Conservation (phyloP, 1,140 invertebrate genomes). For the Drosophila teissieri region DNA sequence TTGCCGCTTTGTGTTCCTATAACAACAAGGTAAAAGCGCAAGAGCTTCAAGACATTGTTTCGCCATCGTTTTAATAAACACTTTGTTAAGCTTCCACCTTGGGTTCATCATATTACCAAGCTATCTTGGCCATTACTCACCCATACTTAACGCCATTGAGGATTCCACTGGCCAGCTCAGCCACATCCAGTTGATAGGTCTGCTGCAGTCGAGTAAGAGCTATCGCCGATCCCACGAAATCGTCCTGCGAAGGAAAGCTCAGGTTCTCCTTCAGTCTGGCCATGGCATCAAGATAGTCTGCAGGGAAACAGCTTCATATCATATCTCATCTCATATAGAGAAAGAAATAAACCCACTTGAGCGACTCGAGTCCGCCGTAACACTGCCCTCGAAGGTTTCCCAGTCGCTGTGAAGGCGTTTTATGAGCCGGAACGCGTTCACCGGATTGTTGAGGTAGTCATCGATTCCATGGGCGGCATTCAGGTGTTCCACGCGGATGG, state of each 20-base stretch:
- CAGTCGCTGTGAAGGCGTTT: constrained; percentile 97
- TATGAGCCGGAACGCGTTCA: constrained; percentile 97
- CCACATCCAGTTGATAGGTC: constrained; percentile 96
- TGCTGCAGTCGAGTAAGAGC: constrained; percentile 97
- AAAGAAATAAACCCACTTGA: constrained; percentile 27
- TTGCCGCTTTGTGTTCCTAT: neutral
- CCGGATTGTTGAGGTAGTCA: constrained; percentile 95
- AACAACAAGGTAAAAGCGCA: neutral
- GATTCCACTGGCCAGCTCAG: constrained; percentile 94
- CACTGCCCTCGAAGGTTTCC: constrained; percentile 87
- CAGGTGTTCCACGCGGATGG: constrained; percentile 90
- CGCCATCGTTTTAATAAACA: neutral
- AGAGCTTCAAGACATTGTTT: neutral
- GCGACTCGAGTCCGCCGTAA: constrained; percentile 51
- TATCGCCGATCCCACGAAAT: constrained; percentile 95
- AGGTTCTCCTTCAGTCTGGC: constrained; percentile 88
- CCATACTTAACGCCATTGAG: constrained; percentile 94
- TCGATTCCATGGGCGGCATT: constrained; percentile 91
- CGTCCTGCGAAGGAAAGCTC: constrained; percentile 94
- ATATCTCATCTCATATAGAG: neutral
- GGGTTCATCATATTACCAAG: too few species aligned
- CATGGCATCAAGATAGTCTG: constrained; percentile 90
- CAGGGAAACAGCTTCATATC: neutral
- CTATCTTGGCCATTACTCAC: constrained; percentile 85
- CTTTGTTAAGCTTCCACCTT: too few species aligned